These are phyloP conservation scores for Apamea sordens DNA, from an alignment of 2,888 invertebrate genomes.

Conservation along the genomic window DNA sequence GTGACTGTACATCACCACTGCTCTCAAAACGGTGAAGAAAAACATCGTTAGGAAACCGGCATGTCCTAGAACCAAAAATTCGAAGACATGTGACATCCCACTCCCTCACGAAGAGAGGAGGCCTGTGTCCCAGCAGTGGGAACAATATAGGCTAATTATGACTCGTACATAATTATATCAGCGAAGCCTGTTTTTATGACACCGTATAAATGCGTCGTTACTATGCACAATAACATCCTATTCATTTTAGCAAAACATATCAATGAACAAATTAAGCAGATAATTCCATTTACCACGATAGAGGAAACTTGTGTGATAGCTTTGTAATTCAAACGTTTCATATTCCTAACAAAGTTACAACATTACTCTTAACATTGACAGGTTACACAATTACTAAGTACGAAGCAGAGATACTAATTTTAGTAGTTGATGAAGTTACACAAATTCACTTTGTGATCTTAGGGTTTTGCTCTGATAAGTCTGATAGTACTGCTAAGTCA, in stretches of 20 bases:
- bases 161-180: background rate
- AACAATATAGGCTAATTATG: no score
- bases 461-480: conserved; percentile 23
- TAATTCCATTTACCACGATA: conserved; percentile 13
- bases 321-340: conserved; percentile 26
- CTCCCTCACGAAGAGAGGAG: no score
- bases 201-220: background rate
- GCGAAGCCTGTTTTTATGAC: background rate
- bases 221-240: background rate
- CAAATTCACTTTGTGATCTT: conserved; percentile 38
- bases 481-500: conserved; percentile 3
- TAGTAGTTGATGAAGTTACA: conserved; percentile 11
- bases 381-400: conserved; percentile 9
- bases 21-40: no score
- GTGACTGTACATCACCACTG: no score
- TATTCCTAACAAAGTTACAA: conserved; percentile 28
- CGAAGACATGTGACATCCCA: no score
- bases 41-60: no score
- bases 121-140: no score
- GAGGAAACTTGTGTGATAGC: conserved; percentile 30
- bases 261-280: conserved; percentile 14
- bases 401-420: conserved; percentile 9
- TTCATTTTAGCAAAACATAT: conserved; percentile 1
- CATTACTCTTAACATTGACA: conserved; percentile 41
- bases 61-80: no score